Percentiles rank a stretch among this genome's conserved stretches.
These are phyloP conservation scores for Percopsis transmontana DNA, from an alignment of 2,113 vertebrate species.

Conservation along the genomic window DNA sequence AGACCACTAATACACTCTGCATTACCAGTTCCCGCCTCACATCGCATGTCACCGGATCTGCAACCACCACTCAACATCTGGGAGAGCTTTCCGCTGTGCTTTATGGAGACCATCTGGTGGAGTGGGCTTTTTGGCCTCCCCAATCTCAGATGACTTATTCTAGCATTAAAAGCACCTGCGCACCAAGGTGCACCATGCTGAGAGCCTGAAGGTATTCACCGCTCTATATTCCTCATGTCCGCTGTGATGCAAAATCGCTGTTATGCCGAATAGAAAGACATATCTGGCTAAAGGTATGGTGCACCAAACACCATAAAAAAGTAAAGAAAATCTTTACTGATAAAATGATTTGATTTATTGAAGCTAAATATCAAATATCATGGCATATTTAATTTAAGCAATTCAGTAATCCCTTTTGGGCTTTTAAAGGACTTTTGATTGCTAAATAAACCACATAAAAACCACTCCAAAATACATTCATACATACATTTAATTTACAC, in stretches of 20 bases:
- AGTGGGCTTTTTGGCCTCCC: conserved; percentile 41
- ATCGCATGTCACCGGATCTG: conserved; percentile 63
- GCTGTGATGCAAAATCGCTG: conserved; percentile 49
- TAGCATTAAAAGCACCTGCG: conserved; percentile 68
- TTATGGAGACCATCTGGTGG: conserved; percentile 72
- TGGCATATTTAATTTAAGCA: too few species aligned
- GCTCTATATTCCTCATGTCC: conserved; percentile 38
- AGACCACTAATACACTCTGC: conserved; percentile 71
- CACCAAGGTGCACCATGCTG: conserved; percentile 49
- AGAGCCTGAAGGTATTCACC: conserved; percentile 44
- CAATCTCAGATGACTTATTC: conserved; percentile 66
- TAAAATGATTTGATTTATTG: too few species aligned
- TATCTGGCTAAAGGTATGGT: conserved; percentile 9
- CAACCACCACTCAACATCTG: conserved; percentile 69
- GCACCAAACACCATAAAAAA: too few species aligned
- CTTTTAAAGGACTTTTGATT: too few species aligned
- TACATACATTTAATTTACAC: too few species aligned
- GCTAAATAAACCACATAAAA: too few species aligned
- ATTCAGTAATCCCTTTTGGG: too few species aligned
- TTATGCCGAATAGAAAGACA: conserved; percentile 13
- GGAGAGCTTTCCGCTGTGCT: conserved; percentile 62
- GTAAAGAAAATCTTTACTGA: too few species aligned
- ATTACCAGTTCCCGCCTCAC: conserved; percentile 60
- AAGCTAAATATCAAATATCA: too few species aligned
- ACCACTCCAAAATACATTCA: too few species aligned